phyloP scores from a whole-genome alignment of 2,797 vertebrate species.

The Nothura maculosa region DNA sequence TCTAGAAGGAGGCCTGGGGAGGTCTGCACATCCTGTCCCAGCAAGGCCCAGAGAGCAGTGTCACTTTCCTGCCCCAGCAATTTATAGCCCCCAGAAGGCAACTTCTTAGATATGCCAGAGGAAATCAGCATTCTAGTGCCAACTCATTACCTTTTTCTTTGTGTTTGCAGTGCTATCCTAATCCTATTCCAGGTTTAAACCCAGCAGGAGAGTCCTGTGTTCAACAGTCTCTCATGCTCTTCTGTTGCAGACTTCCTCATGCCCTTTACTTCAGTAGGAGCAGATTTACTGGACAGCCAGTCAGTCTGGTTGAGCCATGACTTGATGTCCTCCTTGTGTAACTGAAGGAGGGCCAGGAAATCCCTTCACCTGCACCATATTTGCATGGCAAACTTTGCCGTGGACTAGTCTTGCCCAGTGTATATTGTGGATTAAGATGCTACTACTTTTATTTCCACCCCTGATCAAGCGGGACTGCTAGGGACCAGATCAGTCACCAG shows the following conservation, averaged over 20 bases:
- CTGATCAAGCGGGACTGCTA: background rate
- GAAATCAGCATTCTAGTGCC: background rate
- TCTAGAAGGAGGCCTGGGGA: background rate
- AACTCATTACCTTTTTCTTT: background rate
- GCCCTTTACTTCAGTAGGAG: background rate
- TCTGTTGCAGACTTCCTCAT: background rate
- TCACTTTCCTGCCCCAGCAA: accelerated
- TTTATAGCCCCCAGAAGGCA: background rate
- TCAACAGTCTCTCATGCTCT: background rate
- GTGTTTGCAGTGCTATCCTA: background rate
- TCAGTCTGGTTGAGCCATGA: background rate
- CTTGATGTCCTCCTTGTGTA: background rate
- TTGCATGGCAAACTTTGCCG: background rate
- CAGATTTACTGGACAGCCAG: background rate
- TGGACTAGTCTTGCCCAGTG: background rate
- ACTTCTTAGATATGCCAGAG: background rate
- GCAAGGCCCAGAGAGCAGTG: background rate
- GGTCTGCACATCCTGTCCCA: background rate
- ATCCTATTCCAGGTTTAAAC: background rate
- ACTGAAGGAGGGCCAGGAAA: background rate
- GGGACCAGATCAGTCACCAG: background rate
- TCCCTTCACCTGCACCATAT: background rate
- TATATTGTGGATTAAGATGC: background rate
- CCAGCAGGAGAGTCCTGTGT: background rate
- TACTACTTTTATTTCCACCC: background rate